Evolutionary conservation across 2,888 invertebrate genomes (phyloP).

Genomic region (Anthophora plumipes): DNA sequence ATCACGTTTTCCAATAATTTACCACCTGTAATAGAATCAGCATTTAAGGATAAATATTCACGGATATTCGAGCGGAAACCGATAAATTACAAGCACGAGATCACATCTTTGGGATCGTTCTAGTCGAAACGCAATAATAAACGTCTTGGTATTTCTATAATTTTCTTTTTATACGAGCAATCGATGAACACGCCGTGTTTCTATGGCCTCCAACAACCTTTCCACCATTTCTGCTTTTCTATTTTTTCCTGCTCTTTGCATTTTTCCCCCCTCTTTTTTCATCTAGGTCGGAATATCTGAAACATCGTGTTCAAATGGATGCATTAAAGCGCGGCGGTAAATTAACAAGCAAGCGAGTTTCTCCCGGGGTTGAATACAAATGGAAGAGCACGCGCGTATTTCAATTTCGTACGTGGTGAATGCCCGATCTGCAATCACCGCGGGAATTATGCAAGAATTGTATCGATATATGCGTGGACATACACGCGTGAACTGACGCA

Average conservation of each 20-base stretch:
- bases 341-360: slow-evolving; percentile 1
- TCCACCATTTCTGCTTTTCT: neutral
- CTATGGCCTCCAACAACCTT: neutral
- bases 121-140: neutral
- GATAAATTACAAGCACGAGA: too few species aligned
- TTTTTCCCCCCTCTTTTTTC: too few species aligned
- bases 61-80: too few species aligned
- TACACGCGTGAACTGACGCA: slow-evolving; percentile 5
- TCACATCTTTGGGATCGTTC: neutral
- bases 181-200: neutral
- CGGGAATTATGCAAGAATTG: slow-evolving; percentile 21
- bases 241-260: too few species aligned
- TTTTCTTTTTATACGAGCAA: neutral
- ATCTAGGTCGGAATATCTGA: neutral
- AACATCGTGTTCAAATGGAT: neutral
- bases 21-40: too few species aligned
- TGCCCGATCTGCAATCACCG: neutral
- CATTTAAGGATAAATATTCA: too few species aligned
- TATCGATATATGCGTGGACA: slow-evolving; percentile 9
- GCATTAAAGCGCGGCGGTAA: neutral
- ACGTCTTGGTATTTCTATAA: neutral
- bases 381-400: slow-evolving; percentile 10
- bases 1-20: too few species aligned
- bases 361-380: slow-evolving; percentile 2
- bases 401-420: slow-evolving; percentile 10